Base-by-base conservation (phyloP, 2,888 invertebrate species). In the Lithophane semibrunnea region DNA sequence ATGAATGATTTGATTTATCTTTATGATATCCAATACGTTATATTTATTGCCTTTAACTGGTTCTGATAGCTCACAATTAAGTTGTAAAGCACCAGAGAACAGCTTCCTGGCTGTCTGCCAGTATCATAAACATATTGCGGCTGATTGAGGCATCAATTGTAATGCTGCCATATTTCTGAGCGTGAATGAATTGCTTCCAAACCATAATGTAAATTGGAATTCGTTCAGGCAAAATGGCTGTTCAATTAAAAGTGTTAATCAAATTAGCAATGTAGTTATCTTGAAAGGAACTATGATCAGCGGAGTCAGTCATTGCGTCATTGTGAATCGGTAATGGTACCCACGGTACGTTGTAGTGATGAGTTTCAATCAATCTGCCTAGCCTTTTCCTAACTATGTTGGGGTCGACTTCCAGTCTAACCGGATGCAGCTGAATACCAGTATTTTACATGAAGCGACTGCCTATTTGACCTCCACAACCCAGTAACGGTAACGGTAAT, bases 31-130 rank as follows among this genome's bases (percentile, higher is more conserved):
- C 52, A 75, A 18, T 5, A n/a, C 29, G 29, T 42, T 7, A 24
- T 67, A 67, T 63, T 63, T 49, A 67, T 47, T n/a, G 52, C 24
- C 49, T 8, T 12, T 24, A 54, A 44, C 42, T 52, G 79, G 56
- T 44, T 67, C 29, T 21, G 60, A 70, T 66, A 67, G 70, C 52
- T 29, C 37, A n/a, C 60, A 58, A 61, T 81, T 56, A 60, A 49
- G n/a, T 58, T 49, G 58, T 60, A 61, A 54, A 60, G 42, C 21
- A n/a, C 52, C 44, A 44, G 47, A 44, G 29, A 61, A 71, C 79
- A 71, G n/a, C 37, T 13, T 18, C 10, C 67, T 80, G 84, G 84
- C 79, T 12, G 24, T n/a, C 13, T 37, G 83, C 80, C 80, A 83
- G 71, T 67, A 82, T 79, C 44, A 42, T 12, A 7, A 63, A 66